Percentiles rank a stretch among this genome's conserved stretches.
Conservation (phyloP, 2,797 vertebrate species). For the Cephalopachus bancanus region DNA sequence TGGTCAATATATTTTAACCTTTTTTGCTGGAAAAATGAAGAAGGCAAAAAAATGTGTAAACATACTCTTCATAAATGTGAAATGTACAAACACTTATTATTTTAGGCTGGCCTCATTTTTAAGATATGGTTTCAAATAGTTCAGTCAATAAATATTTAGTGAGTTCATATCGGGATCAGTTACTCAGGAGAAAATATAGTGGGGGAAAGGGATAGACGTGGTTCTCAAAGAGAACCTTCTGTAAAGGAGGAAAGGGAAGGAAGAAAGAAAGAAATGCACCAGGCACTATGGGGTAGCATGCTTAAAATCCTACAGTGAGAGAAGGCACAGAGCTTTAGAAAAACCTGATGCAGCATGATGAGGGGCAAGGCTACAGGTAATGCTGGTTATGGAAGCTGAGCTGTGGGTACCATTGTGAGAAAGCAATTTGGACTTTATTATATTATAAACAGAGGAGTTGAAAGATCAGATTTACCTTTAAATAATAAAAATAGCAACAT, state of each 20-base stretch:
- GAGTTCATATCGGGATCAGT: background rate
- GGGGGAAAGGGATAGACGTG: background rate
- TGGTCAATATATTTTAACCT: constrained; percentile 10
- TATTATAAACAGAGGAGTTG: background rate
- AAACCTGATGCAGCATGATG: too few relatives aligned
- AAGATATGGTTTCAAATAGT: constrained; percentile 40
- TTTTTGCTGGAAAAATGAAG: background rate
- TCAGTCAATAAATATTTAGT: background rate
- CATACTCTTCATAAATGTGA: background rate
- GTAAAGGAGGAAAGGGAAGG: background rate
- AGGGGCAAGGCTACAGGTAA: rapidly evolving
- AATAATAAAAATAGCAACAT: background rate
- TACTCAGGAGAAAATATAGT: background rate
- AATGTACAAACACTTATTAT: background rate
- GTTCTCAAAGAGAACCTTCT: background rate
- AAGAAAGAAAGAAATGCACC: too few relatives aligned
- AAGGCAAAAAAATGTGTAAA: constrained; percentile 40
- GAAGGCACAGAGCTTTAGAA: background rate
- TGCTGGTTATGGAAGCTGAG: background rate
- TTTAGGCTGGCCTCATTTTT: background rate
- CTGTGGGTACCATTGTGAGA: background rate
- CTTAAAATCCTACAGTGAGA: background rate
- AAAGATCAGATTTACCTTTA: background rate
- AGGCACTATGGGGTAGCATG: rapidly evolving
- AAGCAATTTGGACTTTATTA: background rate